Base-by-base conservation (phyloP, 92 coral and sea anemone genomes). In the Bergia puertoricense region DNA sequence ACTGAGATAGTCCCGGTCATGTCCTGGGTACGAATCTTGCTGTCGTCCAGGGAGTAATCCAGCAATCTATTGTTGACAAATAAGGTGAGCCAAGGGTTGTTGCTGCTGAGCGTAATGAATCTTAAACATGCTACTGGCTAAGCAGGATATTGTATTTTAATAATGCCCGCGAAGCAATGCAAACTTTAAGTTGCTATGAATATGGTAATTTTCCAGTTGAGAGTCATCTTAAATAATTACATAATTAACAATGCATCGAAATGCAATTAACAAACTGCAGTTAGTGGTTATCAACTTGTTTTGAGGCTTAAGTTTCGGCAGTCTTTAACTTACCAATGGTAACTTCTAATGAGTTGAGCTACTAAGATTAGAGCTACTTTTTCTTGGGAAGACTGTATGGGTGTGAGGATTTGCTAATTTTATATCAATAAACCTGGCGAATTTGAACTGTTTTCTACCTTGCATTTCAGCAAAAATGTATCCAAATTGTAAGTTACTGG, bases 1-100 rank as follows among this genome's bases (percentile, higher is more conserved):
- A 89, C 88, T 54, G 94, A 86, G 36, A 97, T 89, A 57, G 93
- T 98, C 50, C 94, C 90, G 69, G 92, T 71, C 94, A 97, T 95
- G 86, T 97, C 99, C 87, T 97, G 99, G 56, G 95, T 91, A 48
- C 98, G 93, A 85, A 95, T 97, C 89, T 91, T 94, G 6, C 88
- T 77, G 1, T 89, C 93, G n/a, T 95, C 97, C 89, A 97, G 78
- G 14, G 98, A 93, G 85, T 93, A 91, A 50, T 92, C 88, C 46
- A 97, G 79, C 50, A 95, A 88, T 81, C 99, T 95, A 39, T 65
- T 30, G 73, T 11, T 16, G 20, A 59, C 13, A 37, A 40, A 37
- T 36, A 0, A 6, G 30, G 30, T 30, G 39, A 38, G 15, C 50
- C 16, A 20, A 9, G 20, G 65, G 45, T 23, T 20, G 39, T 14